Percentiles rank a stretch among this genome's conserved stretches.
Conservation (phyloP, 2,888 invertebrate species). For the Mechanitis messenoides region DNA sequence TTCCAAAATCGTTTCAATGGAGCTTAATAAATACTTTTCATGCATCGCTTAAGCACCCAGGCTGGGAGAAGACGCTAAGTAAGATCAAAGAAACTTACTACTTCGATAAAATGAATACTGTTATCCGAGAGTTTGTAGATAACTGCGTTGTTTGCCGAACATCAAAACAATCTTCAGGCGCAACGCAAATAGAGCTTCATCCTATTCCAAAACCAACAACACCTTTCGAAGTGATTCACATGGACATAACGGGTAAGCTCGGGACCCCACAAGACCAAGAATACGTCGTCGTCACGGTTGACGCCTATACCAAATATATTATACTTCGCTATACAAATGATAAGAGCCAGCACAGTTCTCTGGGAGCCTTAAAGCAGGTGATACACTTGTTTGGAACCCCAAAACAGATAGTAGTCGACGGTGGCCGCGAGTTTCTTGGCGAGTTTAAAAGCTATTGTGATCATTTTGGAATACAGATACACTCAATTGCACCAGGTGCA, state of each 20-base stretch:
- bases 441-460: constrained; percentile 28
- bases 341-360: constrained; percentile 19
- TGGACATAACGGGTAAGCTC: constrained; percentile 31
- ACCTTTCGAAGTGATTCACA: constrained; percentile 20
- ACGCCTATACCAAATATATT: constrained; percentile 25
- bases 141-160: constrained; percentile 29
- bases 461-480: constrained; percentile 22
- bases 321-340: constrained; percentile 14
- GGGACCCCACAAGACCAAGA: constrained; percentile 23
- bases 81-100: constrained; percentile 25
- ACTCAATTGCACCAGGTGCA: constrained; percentile 28
- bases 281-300: constrained; percentile 30
- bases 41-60: constrained; percentile 25
- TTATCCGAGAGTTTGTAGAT: constrained; percentile 17
- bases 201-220: constrained; percentile 24
- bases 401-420: constrained; percentile 28
- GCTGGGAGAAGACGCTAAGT: constrained; percentile 33
- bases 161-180: constrained; percentile 29
- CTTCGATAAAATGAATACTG: constrained; percentile 26
- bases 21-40: constrained; percentile 32
- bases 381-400: constrained; percentile 29
- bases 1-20: constrained; percentile 33
- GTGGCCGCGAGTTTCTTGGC: constrained; percentile 28
- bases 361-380: constrained; percentile 21
- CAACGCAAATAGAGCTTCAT: constrained; percentile 26